Evolutionary conservation across 2,113 vertebrate species (phyloP), one percentile per base, ranked within the genome.

Genomic region (Anarrhichthys ocellatus): DNA sequence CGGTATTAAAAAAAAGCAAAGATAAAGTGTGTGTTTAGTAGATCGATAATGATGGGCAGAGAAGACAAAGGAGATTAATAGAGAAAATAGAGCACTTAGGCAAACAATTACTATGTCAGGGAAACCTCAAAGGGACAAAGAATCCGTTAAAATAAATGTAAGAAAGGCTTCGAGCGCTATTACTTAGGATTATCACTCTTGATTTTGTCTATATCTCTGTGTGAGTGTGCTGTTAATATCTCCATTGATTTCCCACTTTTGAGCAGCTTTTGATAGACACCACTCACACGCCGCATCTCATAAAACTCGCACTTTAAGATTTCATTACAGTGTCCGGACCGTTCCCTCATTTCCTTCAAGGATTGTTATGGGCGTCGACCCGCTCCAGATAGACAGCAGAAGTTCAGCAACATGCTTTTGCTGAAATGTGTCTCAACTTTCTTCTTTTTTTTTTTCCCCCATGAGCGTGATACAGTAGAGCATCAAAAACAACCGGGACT

Each of bases 41-140:
- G 86, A 92, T 94, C 91, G 70, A 94, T 93, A 89, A 83, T 82
- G 83, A 91, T 75, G 85, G 91, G 91, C 89, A 83, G 84, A 90
- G 72, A 79, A 91, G 90, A 93, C 92, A 91, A 88, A 86, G 88
- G 75, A 78, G 87, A 92, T 84, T 87, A 91, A 90, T 92, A 88
- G 89, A 42, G 84, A 92, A 91, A 88, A 84, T 76, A 76, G 82
- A 87, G 84, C 87, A 88, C 90, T 92, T 91, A 89, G 74, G 78
- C 70, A 14, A 81, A 85, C 83, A 88, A 92, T 92, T 87, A 91
- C 89, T 91, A 89, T 87, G 89, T 90, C 89, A 88, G 68, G 59
- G 62, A 74, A 86, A 66, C 10, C 85, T 89, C 14, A 11, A 32
- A 68, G 87, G 87, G 84, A 86, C 71, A 81, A 59, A 84, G 80